phyloP scores from a whole-genome alignment of 2,888 invertebrate species.

The Drosophila peninsularis region DNA sequence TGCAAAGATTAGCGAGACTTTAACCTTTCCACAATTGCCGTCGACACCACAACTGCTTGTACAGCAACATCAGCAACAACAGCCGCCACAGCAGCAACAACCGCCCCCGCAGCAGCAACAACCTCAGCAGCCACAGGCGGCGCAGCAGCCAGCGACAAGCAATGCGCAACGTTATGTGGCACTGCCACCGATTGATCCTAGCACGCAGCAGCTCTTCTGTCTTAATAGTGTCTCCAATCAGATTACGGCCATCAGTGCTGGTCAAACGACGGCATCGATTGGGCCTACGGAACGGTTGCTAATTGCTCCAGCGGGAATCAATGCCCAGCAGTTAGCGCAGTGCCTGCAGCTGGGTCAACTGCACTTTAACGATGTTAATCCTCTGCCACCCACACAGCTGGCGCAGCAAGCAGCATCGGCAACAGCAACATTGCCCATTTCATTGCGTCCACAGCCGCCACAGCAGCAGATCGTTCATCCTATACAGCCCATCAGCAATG shows the following conservation, averaged over 20 bases:
- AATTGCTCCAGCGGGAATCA: slow-evolving; percentile 85
- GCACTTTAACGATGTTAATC: slow-evolving; percentile 84
- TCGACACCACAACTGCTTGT: slow-evolving; percentile 30
- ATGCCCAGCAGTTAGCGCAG: slow-evolving; percentile 84
- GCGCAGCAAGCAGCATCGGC: slow-evolving; percentile 48
- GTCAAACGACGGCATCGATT: slow-evolving; percentile 84
- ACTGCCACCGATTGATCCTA: slow-evolving; percentile 83
- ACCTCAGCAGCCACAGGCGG: slow-evolving; percentile 28
- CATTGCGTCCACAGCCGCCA: slow-evolving; percentile 74
- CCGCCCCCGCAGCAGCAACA: slow-evolving; percentile 9
- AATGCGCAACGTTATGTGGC: slow-evolving; percentile 81
- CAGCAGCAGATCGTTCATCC: slow-evolving; percentile 84
- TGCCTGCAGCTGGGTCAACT: slow-evolving; percentile 84
- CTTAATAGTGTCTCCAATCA: slow-evolving; percentile 84
- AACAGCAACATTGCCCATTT: slow-evolving; percentile 43
- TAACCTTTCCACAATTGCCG: slow-evolving; percentile 54
- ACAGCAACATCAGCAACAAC: slow-evolving; percentile 35
- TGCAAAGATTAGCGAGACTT: slow-evolving; percentile 50
- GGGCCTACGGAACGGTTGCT: slow-evolving; percentile 84
- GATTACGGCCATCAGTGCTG: slow-evolving; percentile 84
- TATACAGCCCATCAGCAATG: slow-evolving; percentile 75
- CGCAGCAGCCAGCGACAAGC: slow-evolving; percentile 23
- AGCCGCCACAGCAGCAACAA: slow-evolving; percentile 32
- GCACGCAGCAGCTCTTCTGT: slow-evolving; percentile 84
- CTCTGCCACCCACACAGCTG: slow-evolving; percentile 64